Conservation (phyloP, 2,113 vertebrate genomes). For the Panthera tigris region DNA sequence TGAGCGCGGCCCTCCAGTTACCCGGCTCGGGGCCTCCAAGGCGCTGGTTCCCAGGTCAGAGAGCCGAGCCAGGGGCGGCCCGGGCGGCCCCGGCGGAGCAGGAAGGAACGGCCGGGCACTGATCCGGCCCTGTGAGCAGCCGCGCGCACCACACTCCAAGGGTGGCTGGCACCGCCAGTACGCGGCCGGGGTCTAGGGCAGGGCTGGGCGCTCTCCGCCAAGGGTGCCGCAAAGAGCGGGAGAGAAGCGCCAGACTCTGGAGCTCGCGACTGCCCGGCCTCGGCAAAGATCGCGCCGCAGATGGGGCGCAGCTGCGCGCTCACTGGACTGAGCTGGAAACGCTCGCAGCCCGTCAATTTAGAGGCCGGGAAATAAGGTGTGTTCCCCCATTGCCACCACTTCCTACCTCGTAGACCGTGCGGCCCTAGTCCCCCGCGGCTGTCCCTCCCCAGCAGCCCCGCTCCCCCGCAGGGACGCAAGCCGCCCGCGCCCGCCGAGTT, state of each 20-base stretch:
- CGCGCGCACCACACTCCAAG: background rate
- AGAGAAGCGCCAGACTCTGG: background rate
- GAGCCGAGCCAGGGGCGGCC: background rate
- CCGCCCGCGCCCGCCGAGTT: background rate
- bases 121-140: background rate
- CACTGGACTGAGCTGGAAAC: constrained; percentile 65
- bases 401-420: background rate
- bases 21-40: background rate
- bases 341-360: background rate
- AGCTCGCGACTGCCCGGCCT: background rate
- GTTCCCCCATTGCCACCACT: background rate
- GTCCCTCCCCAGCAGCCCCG: fast-evolving
- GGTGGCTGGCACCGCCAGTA: background rate
- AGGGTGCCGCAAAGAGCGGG: background rate
- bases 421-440: background rate
- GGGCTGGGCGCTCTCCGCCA: background rate
- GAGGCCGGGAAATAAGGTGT: background rate
- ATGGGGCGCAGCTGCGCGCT: constrained; percentile 70
- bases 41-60: background rate
- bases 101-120: background rate
- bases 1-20: background rate
- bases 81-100: background rate
- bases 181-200: background rate
- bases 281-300: constrained; percentile 40
- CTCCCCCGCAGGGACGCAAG: background rate